Percentiles rank a stretch among this genome's conserved stretches.
phyloP scores from a whole-genome alignment of 1,140 invertebrate species.

The Chrysopa pallens region DNA sequence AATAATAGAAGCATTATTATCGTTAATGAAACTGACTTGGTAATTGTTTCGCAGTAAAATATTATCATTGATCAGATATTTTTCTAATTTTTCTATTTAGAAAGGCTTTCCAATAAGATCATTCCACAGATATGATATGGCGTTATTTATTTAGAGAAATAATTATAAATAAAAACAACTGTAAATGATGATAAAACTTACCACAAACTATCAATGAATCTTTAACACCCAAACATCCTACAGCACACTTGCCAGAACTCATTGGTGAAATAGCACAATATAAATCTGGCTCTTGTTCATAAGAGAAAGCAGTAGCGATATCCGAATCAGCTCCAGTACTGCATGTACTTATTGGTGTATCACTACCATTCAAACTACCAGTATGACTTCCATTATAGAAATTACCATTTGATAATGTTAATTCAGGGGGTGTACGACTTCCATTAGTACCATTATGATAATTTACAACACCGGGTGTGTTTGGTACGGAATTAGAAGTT shows the following conservation, averaged over 20 bases:
- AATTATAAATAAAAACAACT: neutral
- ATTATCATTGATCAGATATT: neutral
- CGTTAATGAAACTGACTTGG: no score
- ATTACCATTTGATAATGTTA: neutral
- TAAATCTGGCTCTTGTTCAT: conserved; percentile 28
- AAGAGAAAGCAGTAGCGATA: conserved; percentile 3
- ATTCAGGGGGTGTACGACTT: neutral
- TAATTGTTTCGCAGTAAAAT: no score
- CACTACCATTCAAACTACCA: no score
- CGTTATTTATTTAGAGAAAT: neutral
- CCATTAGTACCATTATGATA: neutral
- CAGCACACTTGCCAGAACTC: conserved; percentile 49
- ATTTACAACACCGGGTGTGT: neutral
- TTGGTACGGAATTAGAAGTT: neutral
- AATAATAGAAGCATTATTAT: no score
- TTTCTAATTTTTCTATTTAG: neutral
- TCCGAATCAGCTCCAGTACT: conserved; percentile 5
- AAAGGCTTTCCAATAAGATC: neutral
- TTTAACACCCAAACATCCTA: conserved; percentile 49
- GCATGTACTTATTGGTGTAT: neutral
- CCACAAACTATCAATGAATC: conserved; percentile 55
- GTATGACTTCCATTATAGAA: neutral
- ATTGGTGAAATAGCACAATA: conserved; percentile 45
- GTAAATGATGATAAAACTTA: conserved; percentile 18
- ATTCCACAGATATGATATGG: neutral